These are phyloP conservation scores for Typhlichthys subterraneus DNA, from an alignment of 2,797 vertebrate species.

Conservation along the genomic window DNA sequence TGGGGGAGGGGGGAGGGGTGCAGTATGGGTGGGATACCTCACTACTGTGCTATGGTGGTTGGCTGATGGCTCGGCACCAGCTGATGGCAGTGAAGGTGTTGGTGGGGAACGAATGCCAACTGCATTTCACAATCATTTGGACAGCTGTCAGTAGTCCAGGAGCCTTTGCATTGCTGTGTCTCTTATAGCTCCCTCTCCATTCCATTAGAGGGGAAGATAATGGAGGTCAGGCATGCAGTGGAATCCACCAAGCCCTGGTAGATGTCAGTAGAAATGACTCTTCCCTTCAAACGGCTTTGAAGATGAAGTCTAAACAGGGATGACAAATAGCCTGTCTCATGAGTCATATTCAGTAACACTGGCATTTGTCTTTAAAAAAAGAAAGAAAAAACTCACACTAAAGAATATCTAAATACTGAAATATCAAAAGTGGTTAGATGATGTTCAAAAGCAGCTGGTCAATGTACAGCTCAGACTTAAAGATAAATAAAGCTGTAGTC, in stretches of 20 bases:
- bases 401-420: too few relatives aligned
- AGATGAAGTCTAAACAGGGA: conserved; percentile 2
- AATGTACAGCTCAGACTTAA: too few relatives aligned
- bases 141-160: conserved; percentile 71
- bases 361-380: neutral
- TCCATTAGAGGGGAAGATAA: conserved; percentile 38
- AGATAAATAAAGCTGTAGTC: too few relatives aligned
- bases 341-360: neutral
- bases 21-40: neutral
- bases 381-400: too few relatives aligned
- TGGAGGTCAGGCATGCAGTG: conserved; percentile 11
- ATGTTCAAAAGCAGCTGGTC: too few relatives aligned
- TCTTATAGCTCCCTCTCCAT: conserved; percentile 70
- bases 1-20: conserved; percentile 10
- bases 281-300: conserved; percentile 3
- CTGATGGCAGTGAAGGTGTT: conserved; percentile 64
- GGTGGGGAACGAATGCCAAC: conserved; percentile 68
- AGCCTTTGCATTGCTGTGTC: conserved; percentile 56
- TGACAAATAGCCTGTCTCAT: neutral
- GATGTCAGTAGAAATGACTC: conserved; percentile 12
- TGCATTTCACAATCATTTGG: conserved; percentile 70
- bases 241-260: conserved; percentile 46
- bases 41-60: too few relatives aligned
- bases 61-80: conserved; percentile 63
- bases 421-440: too few relatives aligned